These are phyloP conservation scores for Aplocera efformata DNA, from an alignment of 2,888 invertebrate species.

Conservation along the genomic window DNA sequence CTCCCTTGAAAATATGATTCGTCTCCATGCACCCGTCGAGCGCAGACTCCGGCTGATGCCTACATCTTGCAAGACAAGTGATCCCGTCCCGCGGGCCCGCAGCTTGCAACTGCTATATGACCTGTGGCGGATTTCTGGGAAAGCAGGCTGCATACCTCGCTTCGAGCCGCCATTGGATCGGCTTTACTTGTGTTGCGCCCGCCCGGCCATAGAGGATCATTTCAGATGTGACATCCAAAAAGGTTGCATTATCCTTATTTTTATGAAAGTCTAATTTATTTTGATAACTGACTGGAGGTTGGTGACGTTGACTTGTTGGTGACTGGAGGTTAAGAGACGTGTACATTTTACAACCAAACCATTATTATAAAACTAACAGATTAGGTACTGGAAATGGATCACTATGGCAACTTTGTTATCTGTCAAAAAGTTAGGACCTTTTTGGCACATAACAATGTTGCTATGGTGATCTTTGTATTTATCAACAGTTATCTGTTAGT, in stretches of 20 bases:
- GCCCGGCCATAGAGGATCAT: slow-evolving; percentile 47
- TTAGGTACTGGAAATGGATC: too few relatives aligned
- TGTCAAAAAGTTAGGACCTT: too few relatives aligned
- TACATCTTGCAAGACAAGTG: slow-evolving; percentile 35
- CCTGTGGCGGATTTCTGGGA: slow-evolving; percentile 58
- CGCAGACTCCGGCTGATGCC: slow-evolving; percentile 5
- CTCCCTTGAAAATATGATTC: background rate
- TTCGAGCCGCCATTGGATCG: slow-evolving; percentile 58
- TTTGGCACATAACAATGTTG: too few relatives aligned
- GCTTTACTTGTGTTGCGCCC: slow-evolving; percentile 35
- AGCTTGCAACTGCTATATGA: slow-evolving; percentile 28
- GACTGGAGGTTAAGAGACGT: too few relatives aligned
- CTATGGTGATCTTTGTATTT: too few relatives aligned
- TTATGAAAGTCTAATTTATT: too few relatives aligned
- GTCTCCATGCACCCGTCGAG: background rate
- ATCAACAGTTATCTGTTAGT: too few relatives aligned
- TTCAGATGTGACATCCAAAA: slow-evolving; percentile 21
- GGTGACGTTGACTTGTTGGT: too few relatives aligned
- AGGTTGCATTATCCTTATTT: slow-evolving; percentile 2
- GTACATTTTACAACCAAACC: too few relatives aligned
- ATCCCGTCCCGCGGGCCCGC: slow-evolving; percentile 41
- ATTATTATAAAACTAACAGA: too few relatives aligned
- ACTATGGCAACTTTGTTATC: too few relatives aligned
- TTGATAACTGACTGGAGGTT: too few relatives aligned
- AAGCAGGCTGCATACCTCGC: slow-evolving; percentile 75